phyloP scores from a whole-genome alignment of 2,113 vertebrate genomes.

The Prunella himalayana region DNA sequence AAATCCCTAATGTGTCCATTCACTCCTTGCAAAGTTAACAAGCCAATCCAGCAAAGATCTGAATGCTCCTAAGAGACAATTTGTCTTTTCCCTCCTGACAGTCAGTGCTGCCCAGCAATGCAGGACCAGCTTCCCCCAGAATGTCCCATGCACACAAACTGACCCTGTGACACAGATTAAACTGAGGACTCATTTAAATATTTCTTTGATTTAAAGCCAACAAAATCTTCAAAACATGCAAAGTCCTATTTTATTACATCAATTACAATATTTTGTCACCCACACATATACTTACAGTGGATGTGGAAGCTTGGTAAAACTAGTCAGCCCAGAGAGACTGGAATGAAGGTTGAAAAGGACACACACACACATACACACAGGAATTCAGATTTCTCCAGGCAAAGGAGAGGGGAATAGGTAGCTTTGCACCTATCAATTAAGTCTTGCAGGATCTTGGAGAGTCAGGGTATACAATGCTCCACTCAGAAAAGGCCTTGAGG shows the following conservation, averaged over 20 bases:
- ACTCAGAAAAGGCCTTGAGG: neutral
- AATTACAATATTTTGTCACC: neutral
- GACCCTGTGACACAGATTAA: neutral
- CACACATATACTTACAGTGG: neutral
- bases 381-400: constrained; percentile 36
- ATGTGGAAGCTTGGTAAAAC: neutral
- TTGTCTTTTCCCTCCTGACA: neutral
- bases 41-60: neutral
- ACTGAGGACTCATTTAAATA: neutral
- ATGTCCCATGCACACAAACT: neutral
- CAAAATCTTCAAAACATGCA: neutral
- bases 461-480: neutral
- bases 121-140: neutral
- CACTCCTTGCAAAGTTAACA: neutral
- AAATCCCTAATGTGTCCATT: neutral
- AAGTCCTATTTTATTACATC: constrained; percentile 12
- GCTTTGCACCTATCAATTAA: constrained; percentile 17
- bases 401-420: neutral
- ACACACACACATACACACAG: neutral
- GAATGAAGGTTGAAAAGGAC: constrained; percentile 4
- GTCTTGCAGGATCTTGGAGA: neutral
- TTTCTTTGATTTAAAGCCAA: constrained; percentile 17
- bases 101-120: neutral
- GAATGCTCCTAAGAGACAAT: neutral
- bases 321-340: neutral